phyloP scores from a whole-genome alignment of 2,797 vertebrate species.

The Pelodytes ibericus region DNA sequence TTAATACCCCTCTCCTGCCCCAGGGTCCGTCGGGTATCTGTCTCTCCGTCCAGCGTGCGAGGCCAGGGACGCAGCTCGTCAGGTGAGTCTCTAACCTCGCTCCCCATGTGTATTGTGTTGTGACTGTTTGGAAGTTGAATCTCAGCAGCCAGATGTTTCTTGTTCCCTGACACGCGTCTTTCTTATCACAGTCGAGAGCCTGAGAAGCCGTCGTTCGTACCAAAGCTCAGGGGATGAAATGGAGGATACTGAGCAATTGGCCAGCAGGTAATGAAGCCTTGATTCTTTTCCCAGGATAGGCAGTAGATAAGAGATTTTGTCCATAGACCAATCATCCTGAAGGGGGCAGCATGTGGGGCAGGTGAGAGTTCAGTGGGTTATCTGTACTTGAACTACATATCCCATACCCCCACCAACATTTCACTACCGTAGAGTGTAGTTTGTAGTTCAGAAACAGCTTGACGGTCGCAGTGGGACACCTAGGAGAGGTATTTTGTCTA shows the following conservation, averaged over 20 bases:
- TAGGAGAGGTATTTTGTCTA: too few species aligned
- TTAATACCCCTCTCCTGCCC: background rate
- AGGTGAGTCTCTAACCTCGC: constrained; percentile 1
- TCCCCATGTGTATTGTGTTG: background rate
- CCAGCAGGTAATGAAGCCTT: background rate
- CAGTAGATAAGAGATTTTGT: too few species aligned
- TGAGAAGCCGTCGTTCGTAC: constrained; percentile 25
- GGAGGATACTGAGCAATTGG: constrained; percentile 5
- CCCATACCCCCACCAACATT: too few species aligned
- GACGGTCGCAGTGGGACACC: too few species aligned
- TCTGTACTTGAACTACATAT: too few species aligned
- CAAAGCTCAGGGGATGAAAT: constrained; percentile 39
- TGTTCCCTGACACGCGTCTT: background rate
- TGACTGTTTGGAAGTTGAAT: too few species aligned
- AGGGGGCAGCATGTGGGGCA: too few species aligned
- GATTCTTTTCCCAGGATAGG: too few species aligned
- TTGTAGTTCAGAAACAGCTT: too few species aligned
- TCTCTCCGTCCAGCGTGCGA: constrained; percentile 34
- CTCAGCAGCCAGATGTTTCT: background rate
- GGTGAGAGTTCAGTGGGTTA: too few species aligned
- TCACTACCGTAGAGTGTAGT: too few species aligned
- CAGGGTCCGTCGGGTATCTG: constrained; percentile 9
- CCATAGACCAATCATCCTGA: too few species aligned
- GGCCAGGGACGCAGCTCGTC: constrained; percentile 33
- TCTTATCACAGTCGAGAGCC: constrained; percentile 33